phyloP scores from a whole-genome alignment of 2,797 vertebrate genomes.

The Pseudochromis fuscus region DNA sequence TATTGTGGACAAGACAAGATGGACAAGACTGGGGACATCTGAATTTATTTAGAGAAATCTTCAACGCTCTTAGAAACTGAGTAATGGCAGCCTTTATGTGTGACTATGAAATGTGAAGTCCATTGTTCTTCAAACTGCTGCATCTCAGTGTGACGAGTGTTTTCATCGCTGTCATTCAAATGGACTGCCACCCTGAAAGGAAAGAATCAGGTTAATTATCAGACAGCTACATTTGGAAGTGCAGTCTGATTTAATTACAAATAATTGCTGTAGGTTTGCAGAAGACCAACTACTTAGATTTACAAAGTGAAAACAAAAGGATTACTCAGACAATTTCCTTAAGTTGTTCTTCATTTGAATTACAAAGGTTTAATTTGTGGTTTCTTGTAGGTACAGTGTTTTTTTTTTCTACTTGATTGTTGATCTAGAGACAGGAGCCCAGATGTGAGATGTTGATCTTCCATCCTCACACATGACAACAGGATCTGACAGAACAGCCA shows the following conservation, averaged over 20 bases:
- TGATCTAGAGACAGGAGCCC: too few relatives aligned
- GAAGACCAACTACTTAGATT: not conserved
- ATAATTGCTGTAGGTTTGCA: not conserved
- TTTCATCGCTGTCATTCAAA: slow-evolving; percentile 58
- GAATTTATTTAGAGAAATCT: slow-evolving; percentile 4
- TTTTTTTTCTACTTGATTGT: too few relatives aligned
- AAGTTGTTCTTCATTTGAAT: not conserved
- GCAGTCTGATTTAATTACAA: not conserved
- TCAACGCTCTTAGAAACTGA: not conserved
- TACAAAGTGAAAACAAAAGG: slow-evolving; percentile 1
- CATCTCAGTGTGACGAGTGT: not conserved
- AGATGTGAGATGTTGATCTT: too few relatives aligned
- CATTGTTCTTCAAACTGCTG: slow-evolving; percentile 12
- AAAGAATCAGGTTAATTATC: slow-evolving; percentile 4
- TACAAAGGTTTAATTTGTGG: not conserved
- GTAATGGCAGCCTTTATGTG: not conserved
- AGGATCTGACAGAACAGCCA: too few relatives aligned
- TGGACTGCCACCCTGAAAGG: slow-evolving; percentile 69
- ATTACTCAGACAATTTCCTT: not conserved
- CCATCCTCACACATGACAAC: too few relatives aligned
- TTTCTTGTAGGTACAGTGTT: not conserved
- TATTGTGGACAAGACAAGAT: too few relatives aligned
- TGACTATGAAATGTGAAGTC: not conserved
- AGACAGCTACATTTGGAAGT: not conserved
- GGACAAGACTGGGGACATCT: not conserved